Base-by-base conservation (phyloP, 2,888 invertebrate species). In the Cephus nigrinus region DNA sequence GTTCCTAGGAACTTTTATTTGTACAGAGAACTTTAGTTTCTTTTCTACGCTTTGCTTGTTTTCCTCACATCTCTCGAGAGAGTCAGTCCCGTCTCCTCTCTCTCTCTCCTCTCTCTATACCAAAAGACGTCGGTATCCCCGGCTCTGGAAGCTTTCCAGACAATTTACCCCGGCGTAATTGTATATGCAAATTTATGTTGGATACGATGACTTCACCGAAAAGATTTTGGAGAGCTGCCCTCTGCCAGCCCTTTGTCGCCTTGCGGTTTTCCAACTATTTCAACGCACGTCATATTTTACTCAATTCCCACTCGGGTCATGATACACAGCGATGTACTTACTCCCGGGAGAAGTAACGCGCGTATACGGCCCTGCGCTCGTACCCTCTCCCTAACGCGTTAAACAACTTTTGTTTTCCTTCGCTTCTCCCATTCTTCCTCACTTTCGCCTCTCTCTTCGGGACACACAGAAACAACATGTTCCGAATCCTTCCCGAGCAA, bases 121-220 rank as follows among this genome's bases (percentile, higher is more conserved):
- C 69, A 34, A 69, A 72, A 69, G 75, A 74, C 75, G 40, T 71
- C 31, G 12, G 31, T 23, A 71, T 3, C 68, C 35, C 34, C 68
- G 76, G 69, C 80, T 78, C 80, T 82, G 80, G 80, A 82, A 83
- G 75, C 76, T 80, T 82, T 81, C 81, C 82, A 81, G 81, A 75
- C 80, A 80, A 77, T 82, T 80, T 81, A 77, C 79, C 72, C 68
- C 55, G 55, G 69, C 78, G 74, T 80, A 82, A 82, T 81, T 80
- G 80, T 80, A 75, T 75, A 79, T 82, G 80, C 78, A 83, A 82
- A 82, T 82, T 82, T 82, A 83, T 80, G 80, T 81, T 34, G 78
- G 74, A 81, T 81, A 80, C 80, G 77, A 80, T 71, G 82, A 79
- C 75, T 76, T 76, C 73, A 68, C 30, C 76, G 79, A 82, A 81